Evolutionary conservation across 1,140 invertebrate genomes (phyloP), one percentile per base, ranked within the genome.

Genomic region (Helicoverpa zea): DNA sequence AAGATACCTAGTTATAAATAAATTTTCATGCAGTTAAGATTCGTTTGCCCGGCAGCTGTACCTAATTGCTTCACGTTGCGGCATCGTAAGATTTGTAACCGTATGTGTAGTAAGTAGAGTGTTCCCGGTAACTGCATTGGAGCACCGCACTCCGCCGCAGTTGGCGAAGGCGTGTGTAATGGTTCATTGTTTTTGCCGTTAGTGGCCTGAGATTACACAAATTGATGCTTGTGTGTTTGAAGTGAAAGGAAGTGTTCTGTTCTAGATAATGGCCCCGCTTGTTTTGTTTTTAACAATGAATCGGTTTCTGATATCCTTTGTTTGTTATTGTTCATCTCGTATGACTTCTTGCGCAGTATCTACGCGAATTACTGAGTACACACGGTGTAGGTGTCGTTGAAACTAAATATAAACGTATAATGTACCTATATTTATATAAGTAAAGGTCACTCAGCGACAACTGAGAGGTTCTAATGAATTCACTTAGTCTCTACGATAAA

Each of bases 131-230:
- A 14, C 23, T 76, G 47, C 63, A 18, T 13, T 16, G 30, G 11
- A 16, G 61, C 49, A 54, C 29, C 59, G 49, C 30, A n/a, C 47
- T 52, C 76, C 2, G 35, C 66, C 16, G 18, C 75, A 73, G 79
- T 76, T 73, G 83, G 79, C 79, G 79, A 79, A 82, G 51, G 82
- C 80, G 78, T 84, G 58, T 83, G 72, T 89, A 85, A 83, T 87
- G 82, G 84, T 84, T 87, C 85, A 86, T 89, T 89, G 86, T 89
- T 89, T 87, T 85, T 83, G 82, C 68, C 64, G 83, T 86, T 86
- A 86, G 81, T 86, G 81, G 79, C 81, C 80, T 81, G 80, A 86
- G 86, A 87, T 87, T 87, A 84, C 86, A 84, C 80, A 83, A 87
- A 87, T 87, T 86, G 86, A 85, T 84, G 79, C 77, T 81, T 82